Percentiles rank a stretch among this genome's conserved stretches.
These are phyloP conservation scores for Neoarius graeffei DNA, from an alignment of 2,113 vertebrate genomes.

Conservation along the genomic window DNA sequence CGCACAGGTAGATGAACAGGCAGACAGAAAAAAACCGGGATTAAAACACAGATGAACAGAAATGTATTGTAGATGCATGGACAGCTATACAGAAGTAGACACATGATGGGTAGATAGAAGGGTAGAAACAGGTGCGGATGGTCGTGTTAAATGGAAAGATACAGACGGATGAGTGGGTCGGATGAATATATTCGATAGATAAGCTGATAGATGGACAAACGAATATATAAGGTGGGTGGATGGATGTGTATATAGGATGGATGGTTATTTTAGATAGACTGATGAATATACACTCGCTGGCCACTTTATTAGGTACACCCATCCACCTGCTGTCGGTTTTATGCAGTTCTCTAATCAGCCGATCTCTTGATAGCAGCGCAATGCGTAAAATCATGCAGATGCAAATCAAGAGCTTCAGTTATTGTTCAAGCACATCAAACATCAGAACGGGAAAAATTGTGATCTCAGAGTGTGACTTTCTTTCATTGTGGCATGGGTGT, in stretches of 20 bases:
- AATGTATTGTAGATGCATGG: background rate
- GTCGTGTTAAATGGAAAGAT: background rate
- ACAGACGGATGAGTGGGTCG: too few relatives aligned
- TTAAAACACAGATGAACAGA: background rate
- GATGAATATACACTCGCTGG: background rate
- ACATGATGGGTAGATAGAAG: background rate
- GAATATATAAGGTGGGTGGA: too few relatives aligned
- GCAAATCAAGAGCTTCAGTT: too few relatives aligned
- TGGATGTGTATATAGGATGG: background rate
- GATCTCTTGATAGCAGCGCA: too few relatives aligned
- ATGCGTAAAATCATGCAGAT: too few relatives aligned
- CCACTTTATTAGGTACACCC: too few relatives aligned
- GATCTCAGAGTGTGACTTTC: too few relatives aligned
- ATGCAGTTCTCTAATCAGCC: too few relatives aligned
- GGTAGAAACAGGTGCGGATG: background rate
- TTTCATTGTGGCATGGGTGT: too few relatives aligned
- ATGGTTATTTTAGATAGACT: background rate
- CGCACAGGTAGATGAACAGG: background rate
- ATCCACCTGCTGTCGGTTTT: too few relatives aligned
- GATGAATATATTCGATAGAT: background rate
- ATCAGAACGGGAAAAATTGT: too few relatives aligned
- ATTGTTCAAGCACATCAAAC: too few relatives aligned
- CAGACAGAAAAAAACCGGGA: background rate
- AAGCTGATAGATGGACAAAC: background rate
- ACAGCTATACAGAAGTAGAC: background rate